Evolutionary conservation across 2,888 invertebrate genomes (phyloP).

Genomic region (Brachyopa scutellaris): DNA sequence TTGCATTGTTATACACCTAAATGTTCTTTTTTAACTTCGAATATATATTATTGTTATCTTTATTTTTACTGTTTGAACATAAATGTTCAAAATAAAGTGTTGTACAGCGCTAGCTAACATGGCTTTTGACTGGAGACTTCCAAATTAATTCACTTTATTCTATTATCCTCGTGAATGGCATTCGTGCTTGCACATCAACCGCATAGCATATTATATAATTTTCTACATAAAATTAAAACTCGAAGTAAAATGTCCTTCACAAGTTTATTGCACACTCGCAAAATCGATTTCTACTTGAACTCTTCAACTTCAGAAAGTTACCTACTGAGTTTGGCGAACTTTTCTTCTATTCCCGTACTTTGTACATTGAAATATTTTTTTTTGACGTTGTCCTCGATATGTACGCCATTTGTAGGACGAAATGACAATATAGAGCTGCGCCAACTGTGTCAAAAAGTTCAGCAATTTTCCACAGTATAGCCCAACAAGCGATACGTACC

Average conservation of each 20-base stretch:
- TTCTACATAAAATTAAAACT: too few relatives aligned
- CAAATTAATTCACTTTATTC: too few relatives aligned
- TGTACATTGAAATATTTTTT: background rate
- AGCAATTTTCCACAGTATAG: slow-evolving; percentile 3
- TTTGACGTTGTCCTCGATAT: background rate
- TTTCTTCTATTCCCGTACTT: background rate
- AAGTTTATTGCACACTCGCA: background rate
- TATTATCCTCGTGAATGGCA: too few relatives aligned
- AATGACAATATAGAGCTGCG: slow-evolving; percentile 11
- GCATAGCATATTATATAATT: too few relatives aligned
- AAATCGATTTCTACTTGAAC: slow-evolving; percentile 18
- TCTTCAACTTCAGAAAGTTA: background rate
- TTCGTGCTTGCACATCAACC: too few relatives aligned
- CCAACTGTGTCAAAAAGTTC: slow-evolving; percentile 20
- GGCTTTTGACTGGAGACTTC: too few relatives aligned
- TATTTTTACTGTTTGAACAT: too few relatives aligned
- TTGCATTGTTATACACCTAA: too few relatives aligned
- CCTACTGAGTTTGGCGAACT: background rate
- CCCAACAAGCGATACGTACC: slow-evolving; percentile 8
- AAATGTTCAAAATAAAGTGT: too few relatives aligned
- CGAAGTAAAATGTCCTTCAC: background rate
- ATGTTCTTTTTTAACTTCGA: too few relatives aligned
- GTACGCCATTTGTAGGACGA: background rate
- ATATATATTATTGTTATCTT: too few relatives aligned
- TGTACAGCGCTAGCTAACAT: too few relatives aligned